Conservation (phyloP, 2,797 vertebrate genomes). For the Botia almorhae region DNA sequence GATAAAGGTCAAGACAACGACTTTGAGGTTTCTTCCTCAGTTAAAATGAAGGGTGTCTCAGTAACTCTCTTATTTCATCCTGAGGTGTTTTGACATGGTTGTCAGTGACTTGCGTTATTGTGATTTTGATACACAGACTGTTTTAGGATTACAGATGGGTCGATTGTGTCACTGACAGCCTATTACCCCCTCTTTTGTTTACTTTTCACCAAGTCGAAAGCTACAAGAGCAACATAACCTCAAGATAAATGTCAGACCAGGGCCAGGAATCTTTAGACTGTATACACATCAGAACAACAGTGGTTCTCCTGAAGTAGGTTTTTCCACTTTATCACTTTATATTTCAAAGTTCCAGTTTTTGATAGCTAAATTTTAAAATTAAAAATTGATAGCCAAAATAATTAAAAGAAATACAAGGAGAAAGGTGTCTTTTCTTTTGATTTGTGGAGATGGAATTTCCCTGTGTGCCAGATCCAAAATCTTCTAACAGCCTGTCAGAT, state of each 20-base stretch:
- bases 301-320: background rate
- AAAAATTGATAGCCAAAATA: background rate
- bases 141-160: constrained; percentile 54
- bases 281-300: background rate
- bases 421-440: no score
- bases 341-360: background rate
- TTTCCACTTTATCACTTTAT: background rate
- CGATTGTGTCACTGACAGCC: constrained; percentile 50
- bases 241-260: constrained; percentile 43
- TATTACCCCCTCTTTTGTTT: constrained; percentile 70
- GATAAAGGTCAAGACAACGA: background rate
- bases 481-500: no score
- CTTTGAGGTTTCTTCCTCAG: background rate
- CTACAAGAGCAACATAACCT: constrained; percentile 48
- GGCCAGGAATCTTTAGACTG: background rate
- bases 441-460: no score
- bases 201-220: constrained; percentile 46
- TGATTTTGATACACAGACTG: constrained; percentile 52
- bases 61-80: background rate
- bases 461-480: no score
- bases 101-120: constrained; percentile 55
- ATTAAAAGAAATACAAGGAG: no score
- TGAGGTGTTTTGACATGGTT: background rate
- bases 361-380: background rate
- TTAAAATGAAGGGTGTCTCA: background rate